These are phyloP conservation scores for Clarias batrachus DNA, from an alignment of 2,113 vertebrate genomes.

Conservation along the genomic window DNA sequence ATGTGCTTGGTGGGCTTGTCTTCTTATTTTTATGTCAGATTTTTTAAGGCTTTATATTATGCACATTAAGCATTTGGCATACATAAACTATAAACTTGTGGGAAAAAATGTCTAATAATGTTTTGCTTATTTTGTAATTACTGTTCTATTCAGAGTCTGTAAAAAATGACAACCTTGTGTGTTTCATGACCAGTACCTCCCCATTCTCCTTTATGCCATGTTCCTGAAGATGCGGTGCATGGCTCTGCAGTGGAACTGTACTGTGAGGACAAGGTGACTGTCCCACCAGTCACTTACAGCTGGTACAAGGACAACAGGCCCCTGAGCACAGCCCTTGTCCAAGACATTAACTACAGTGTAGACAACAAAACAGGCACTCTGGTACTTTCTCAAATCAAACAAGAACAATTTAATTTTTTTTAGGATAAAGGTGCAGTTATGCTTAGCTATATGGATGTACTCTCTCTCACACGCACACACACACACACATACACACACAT, in stretches of 20 bases:
- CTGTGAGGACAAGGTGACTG: conserved; percentile 85
- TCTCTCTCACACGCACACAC: no score
- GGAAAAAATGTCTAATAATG: neutral
- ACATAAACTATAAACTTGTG: neutral
- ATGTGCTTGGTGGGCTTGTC: conserved; percentile 78
- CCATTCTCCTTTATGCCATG: conserved; percentile 77
- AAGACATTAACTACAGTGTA: conserved; percentile 75
- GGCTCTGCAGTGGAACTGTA: conserved; percentile 81
- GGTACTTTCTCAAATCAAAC: conserved; percentile 70
- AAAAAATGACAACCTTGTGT: neutral
- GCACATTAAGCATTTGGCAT: neutral
- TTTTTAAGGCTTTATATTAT: neutral
- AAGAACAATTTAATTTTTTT: neutral
- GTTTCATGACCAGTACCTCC: conserved; percentile 77
- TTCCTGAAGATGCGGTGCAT: conserved; percentile 80
- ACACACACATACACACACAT: neutral
- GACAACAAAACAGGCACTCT: conserved; percentile 82
- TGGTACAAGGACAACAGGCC: conserved; percentile 88
- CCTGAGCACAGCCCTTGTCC: conserved; percentile 61
- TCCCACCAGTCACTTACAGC: conserved; percentile 81
- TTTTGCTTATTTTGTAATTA: neutral
- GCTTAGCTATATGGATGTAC: neutral
- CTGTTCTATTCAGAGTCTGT: neutral
- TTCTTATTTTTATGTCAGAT: neutral
- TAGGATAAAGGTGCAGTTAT: neutral